These are phyloP conservation scores for Dioctria rufipes DNA, from an alignment of 2,888 invertebrate genomes.

Conservation along the genomic window DNA sequence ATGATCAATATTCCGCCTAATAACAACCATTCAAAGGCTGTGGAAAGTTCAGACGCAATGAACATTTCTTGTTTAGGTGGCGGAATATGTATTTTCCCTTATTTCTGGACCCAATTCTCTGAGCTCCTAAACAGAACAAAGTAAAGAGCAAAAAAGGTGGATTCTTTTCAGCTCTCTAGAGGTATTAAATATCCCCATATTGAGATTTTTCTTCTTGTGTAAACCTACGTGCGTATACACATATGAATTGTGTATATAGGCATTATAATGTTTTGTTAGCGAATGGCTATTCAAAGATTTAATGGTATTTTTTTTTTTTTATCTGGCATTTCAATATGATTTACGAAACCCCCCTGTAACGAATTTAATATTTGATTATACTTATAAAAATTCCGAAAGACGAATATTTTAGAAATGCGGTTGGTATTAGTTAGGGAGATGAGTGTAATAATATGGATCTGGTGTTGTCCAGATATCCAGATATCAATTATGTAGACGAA, in stretches of 20 bases:
- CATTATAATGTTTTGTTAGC: background rate
- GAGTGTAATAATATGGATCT: background rate
- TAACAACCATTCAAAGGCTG: constrained; percentile 3
- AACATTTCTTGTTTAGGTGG: background rate
- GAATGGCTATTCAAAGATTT: background rate
- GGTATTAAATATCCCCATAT: background rate
- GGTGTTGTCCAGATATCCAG: too few species aligned
- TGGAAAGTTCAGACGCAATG: background rate
- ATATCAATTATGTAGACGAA: too few species aligned
- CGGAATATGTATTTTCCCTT: background rate
- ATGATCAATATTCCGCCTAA: constrained; percentile 31
- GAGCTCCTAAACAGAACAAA: background rate
- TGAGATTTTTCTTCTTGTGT: background rate
- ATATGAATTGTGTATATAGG: too few species aligned
- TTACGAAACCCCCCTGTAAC: background rate
- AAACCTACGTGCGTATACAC: background rate
- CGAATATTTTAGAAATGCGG: too few species aligned
- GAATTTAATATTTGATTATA: background rate
- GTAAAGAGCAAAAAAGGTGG: constrained; percentile 1
- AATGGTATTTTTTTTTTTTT: background rate
- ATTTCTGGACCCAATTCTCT: too few species aligned
- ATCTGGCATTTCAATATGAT: background rate
- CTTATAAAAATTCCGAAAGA: too few species aligned
- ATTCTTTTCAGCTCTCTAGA: background rate
- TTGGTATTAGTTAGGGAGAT: background rate